phyloP scores from a whole-genome alignment of 2,113 vertebrate species.

The Leptobrachium ailaonicum region DNA sequence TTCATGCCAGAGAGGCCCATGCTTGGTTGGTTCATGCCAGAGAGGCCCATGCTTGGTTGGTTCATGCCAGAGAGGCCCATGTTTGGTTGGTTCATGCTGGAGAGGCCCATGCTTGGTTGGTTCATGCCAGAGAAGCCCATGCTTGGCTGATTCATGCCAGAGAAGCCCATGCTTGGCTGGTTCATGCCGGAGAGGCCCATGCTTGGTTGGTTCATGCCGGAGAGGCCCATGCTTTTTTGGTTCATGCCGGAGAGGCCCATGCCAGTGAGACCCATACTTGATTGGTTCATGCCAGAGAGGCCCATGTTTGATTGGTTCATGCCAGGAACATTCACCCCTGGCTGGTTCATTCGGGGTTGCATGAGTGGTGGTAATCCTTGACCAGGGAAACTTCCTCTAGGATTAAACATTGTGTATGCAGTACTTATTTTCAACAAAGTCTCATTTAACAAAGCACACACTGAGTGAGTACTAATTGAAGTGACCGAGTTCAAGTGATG shows the following conservation, averaged over 20 bases:
- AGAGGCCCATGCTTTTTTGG: not conserved
- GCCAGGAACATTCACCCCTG: slow-evolving; percentile 55
- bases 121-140: slow-evolving; percentile 5
- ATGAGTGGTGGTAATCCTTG: slow-evolving; percentile 70
- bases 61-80: slow-evolving; percentile 53
- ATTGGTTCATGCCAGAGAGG: slow-evolving; percentile 4
- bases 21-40: slow-evolving; percentile 55
- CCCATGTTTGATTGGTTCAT: slow-evolving; percentile 2
- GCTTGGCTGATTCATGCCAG: not conserved
- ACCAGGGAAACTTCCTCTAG: slow-evolving; percentile 74
- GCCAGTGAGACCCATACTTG: not conserved
- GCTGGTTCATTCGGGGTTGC: slow-evolving; percentile 47
- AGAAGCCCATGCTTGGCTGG: not conserved
- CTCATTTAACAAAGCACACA: slow-evolving; percentile 73
- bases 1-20: slow-evolving; percentile 60
- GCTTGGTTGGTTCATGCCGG: not conserved
- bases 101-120: not conserved
- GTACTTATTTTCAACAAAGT: slow-evolving; percentile 80
- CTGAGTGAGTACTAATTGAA: slow-evolving; percentile 62
- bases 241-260: slow-evolving; percentile 15
- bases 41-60: slow-evolving; percentile 45
- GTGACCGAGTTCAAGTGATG: slow-evolving; percentile 73
- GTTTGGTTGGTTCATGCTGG: not conserved
- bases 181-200: not conserved
- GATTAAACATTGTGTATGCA: slow-evolving; percentile 81